These are phyloP conservation scores for rabbit (Oryctolagus cuniculus) DNA, from an alignment of 2,113 vertebrate genomes.

Conservation along the genomic window DNA sequence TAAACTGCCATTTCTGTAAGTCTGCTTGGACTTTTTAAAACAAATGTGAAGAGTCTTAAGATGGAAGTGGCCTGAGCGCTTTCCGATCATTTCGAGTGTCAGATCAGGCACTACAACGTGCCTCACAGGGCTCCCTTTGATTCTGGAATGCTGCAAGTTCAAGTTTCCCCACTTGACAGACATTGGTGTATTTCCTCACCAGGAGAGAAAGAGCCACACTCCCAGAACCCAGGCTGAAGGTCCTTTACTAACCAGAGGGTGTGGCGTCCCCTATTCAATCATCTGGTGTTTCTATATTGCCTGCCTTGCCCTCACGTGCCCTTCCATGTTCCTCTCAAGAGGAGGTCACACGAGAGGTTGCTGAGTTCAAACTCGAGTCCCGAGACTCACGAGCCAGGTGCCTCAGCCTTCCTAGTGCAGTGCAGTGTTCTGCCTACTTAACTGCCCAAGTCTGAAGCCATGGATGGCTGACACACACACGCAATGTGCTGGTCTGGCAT, in stretches of 20 bases:
- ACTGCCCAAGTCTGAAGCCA: constrained; percentile 2
- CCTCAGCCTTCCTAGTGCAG: neutral
- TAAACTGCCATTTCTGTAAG: neutral
- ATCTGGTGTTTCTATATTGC: neutral
- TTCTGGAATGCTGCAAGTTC: neutral
- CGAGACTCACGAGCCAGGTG: neutral
- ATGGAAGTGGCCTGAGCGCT: neutral
- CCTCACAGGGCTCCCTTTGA: neutral
- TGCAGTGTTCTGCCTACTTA: neutral
- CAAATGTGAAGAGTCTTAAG: neutral
- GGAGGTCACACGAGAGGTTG: neutral
- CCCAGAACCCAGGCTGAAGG: neutral
- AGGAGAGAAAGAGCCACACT: neutral
- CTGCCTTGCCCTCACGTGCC: neutral
- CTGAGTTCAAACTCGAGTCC: neutral
- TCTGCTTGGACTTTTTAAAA: neutral
- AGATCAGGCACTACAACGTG: neutral
- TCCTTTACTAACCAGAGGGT: neutral
- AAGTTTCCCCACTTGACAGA: neutral
- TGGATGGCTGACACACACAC: neutral
- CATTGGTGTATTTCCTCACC: neutral
- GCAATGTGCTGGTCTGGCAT: neutral
- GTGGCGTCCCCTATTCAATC: neutral
- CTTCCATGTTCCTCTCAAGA: neutral
- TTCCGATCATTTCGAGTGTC: neutral